Percentiles rank a stretch among this genome's conserved stretches.
These are phyloP conservation scores for Thryonomys swinderianus DNA, from an alignment of 2,113 vertebrate species.

Conservation along the genomic window DNA sequence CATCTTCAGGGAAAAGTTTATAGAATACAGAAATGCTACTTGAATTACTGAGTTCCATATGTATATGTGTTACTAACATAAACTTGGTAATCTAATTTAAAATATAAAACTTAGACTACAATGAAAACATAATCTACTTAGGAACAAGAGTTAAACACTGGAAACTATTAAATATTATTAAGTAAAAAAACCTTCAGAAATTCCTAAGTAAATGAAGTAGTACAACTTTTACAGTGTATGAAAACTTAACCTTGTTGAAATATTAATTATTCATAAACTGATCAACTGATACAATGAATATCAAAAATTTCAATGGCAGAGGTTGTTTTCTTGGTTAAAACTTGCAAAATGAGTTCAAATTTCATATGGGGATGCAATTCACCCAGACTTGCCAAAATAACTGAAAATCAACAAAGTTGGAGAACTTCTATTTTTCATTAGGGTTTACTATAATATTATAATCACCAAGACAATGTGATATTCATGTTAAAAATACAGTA, in stretches of 20 bases:
- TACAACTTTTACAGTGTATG: neutral
- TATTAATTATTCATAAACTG: neutral
- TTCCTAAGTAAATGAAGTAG: neutral
- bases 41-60: neutral
- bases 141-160: neutral
- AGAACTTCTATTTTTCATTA: neutral
- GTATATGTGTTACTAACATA: neutral
- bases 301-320: neutral
- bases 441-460: neutral
- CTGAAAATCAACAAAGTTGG: neutral
- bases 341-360: neutral
- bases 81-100: neutral
- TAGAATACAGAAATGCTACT: neutral
- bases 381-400: too few species aligned
- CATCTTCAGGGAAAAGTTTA: neutral
- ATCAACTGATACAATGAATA: neutral
- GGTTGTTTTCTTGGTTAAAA: neutral
- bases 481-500: neutral
- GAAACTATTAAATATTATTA: neutral
- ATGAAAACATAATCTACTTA: neutral
- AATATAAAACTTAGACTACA: neutral
- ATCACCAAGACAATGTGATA: neutral
- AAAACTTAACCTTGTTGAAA: neutral
- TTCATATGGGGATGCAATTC: too few species aligned
- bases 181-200: neutral